phyloP scores from a whole-genome alignment of 2,888 invertebrate genomes.

The Bombylius major region DNA sequence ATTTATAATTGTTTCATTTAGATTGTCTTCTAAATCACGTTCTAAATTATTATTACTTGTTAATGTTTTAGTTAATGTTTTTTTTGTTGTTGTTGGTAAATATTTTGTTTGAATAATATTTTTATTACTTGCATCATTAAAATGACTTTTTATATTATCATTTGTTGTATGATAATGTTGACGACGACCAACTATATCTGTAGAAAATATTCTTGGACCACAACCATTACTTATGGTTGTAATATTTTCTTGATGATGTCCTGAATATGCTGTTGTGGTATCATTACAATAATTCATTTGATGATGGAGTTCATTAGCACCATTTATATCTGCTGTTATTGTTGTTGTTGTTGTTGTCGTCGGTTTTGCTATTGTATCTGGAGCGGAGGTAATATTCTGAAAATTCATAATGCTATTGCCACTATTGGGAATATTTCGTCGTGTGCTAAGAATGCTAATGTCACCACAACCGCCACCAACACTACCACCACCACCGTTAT shows the following conservation, averaged over 20 bases:
- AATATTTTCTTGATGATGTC: background rate
- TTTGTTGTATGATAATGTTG: background rate
- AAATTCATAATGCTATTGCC: too few relatives aligned
- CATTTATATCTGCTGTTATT: background rate
- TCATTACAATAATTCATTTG: background rate
- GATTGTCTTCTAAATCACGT: background rate
- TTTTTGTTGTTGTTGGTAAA: background rate
- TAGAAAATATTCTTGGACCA: background rate
- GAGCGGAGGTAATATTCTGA: too few relatives aligned
- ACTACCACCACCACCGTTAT: too few relatives aligned
- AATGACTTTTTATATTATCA: background rate
- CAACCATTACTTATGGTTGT: background rate
- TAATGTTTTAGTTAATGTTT: background rate
- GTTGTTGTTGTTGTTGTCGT: too few relatives aligned
- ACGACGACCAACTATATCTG: background rate
- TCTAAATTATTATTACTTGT: background rate
- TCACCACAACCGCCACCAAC: too few relatives aligned
- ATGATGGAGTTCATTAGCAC: background rate
- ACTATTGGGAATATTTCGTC: too few relatives aligned
- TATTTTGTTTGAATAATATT: too few relatives aligned
- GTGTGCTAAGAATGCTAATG: too few relatives aligned
- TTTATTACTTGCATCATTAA: background rate
- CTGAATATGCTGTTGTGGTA: too few relatives aligned
- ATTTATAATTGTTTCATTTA: background rate
- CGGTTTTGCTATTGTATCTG: too few relatives aligned